These are phyloP conservation scores for Eptesicus fuscus DNA, from an alignment of 2,113 vertebrate species.

Conservation along the genomic window DNA sequence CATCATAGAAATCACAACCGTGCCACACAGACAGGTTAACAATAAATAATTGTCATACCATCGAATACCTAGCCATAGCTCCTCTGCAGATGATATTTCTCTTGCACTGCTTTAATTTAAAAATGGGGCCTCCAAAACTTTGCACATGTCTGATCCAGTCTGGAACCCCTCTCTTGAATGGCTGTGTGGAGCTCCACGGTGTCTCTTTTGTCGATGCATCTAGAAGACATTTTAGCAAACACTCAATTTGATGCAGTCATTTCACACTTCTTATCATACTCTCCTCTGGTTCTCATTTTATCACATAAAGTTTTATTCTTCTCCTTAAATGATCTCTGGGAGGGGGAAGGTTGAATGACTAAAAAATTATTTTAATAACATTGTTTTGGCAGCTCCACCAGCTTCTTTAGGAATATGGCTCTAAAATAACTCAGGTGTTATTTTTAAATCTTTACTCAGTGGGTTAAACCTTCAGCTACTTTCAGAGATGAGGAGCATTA, in stretches of 20 bases:
- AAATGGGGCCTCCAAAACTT: conserved; percentile 47
- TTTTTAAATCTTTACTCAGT: conserved; percentile 36
- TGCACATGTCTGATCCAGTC: conserved; percentile 16
- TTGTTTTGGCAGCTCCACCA: conserved; percentile 60
- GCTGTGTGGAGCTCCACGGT: neutral
- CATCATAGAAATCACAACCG: neutral
- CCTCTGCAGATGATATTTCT: conserved; percentile 40
- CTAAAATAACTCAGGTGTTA: conserved; percentile 55
- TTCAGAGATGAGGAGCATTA: neutral
- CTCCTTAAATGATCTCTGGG: conserved; percentile 75
- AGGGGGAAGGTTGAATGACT: conserved; percentile 50
- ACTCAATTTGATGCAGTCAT: conserved; percentile 50
- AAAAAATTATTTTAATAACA: conserved; percentile 77
- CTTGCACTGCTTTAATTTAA: conserved; percentile 64
- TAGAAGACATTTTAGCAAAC: conserved; percentile 67
- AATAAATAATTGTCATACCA: neutral
- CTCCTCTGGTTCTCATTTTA: conserved; percentile 66
- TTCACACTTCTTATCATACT: conserved; percentile 69
- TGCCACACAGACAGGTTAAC: neutral
- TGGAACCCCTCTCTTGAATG: neutral
- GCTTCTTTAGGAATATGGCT: conserved; percentile 42
- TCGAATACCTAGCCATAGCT: neutral
- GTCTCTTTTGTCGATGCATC: conserved; percentile 24
- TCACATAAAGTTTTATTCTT: conserved; percentile 73
- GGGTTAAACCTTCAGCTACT: neutral